Base-by-base conservation (phyloP, 1,140 invertebrate genomes). In the Zeugodacus cucurbitae region DNA sequence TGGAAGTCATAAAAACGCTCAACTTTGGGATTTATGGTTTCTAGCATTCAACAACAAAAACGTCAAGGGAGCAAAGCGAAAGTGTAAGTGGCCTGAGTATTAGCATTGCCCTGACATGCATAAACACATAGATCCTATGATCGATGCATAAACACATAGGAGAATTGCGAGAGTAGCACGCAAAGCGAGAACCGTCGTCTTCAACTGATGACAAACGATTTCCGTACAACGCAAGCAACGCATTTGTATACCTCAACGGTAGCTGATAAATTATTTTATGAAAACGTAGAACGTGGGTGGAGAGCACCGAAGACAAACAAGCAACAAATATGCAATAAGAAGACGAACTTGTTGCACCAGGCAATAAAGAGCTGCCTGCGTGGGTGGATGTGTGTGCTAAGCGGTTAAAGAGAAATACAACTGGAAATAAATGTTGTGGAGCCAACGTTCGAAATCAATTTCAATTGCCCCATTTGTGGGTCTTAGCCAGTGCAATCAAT, bases 401-500 rank as follows among this genome's bases (percentile, higher is more conserved):
- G 10, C 26, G 4, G 5, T 34, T 32, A n/a, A 20, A 32, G 62
- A 11, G 14, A 34, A 67, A 67, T 17, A 20, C 14, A 32, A 34
- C 62, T 17, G 32, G 3, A 67, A 32, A 67, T 32, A 32, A 11
- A 41, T 22, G 32, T 22, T 37, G 11, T 37, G 8, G 37, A 22
- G 67, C 34, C 32, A 37, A 10, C 34, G 67, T 20, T 10, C 34
- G 32, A 74, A 41, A 74, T 74, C 67, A 74, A 74, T 74, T 74
- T 74, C 34, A 74, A 74, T 32, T 74, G 34, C 34, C 67, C 34
- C 34, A 74, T 74, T 74, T 41, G 67, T 6, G 34, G 67, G 67
- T 37, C 67, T 74, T 74, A 74, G 67, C 17, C 34, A 37, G 20
- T 22, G 67, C 67, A 74, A 74, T 74, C 67, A 74, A 74, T 74